Base-by-base conservation (phyloP, 2,888 invertebrate species). In the Eupithecia inturbata region DNA sequence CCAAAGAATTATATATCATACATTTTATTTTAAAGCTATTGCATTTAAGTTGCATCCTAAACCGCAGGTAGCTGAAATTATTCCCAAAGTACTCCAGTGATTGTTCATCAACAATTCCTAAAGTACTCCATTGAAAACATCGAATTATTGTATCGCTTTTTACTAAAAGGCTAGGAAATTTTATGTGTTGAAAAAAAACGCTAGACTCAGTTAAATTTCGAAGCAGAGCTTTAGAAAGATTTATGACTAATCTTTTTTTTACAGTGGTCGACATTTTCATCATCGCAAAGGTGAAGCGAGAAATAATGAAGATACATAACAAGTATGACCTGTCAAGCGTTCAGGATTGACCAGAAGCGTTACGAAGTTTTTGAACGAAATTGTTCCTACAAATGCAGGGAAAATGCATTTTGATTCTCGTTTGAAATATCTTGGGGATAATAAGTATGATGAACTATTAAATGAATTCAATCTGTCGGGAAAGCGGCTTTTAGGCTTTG, bases 281-380 rank as follows among this genome's bases (percentile, higher is more conserved):
- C 22, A 64, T 75, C 31, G 67, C 64, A 3, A 70, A 69, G 10
- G 71, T 75, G 49, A 75, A 77, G 45, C 36, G 60, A 49, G 77
- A 77, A 41, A 75, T 77, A 19, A 66, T 60, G 70, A 77, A 77
- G 45, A 63, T 76, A 36, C 73, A 72, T 33, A 71, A 76, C 45
- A 76, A 74, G 16, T 76, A 76, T 22, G 75, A 76, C n/a, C 31
- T 76, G 0, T 70, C 75, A 7, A 76, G 66, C 4, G 36, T 66
- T 31, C 75, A 76, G 26, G 75, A 76, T 22, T 76, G 45, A 70
- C 36, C 64, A 39, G 60, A 28, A 60, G 28, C 16, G 31, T 31
- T 31, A 19, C 19, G 16, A 7, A 31, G 6, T 5, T 0, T 62
- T 19, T 26, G 28, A 62, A 16, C 22, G 12, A 22, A 10, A 22